A percentile compares a stretch with the other conserved stretches of the same genome.
phyloP scores from a whole-genome alignment of 2,113 vertebrate genomes.

The Mustela lutreola region DNA sequence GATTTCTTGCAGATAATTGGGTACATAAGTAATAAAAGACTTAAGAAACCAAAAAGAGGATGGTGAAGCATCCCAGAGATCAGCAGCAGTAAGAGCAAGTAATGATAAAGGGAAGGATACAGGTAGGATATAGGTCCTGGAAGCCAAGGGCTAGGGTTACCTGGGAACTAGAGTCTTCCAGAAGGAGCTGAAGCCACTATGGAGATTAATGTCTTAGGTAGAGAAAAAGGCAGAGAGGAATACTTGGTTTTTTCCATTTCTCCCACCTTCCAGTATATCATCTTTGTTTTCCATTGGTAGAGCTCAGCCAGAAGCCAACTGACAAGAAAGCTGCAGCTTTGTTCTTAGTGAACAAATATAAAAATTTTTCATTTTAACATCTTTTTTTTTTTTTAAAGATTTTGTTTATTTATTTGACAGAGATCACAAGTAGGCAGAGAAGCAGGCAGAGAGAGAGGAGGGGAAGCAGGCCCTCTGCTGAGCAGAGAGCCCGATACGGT shows the following conservation, averaged over 20 bases:
- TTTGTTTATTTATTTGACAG: too few relatives aligned
- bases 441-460: too few relatives aligned
- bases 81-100: neutral
- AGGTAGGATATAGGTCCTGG: neutral
- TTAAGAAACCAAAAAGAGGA: constrained; percentile 32
- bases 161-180: constrained; percentile 15
- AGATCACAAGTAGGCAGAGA: too few relatives aligned
- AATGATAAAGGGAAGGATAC: neutral
- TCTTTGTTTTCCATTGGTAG: neutral
- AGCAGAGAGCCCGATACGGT: too few relatives aligned
- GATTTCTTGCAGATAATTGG: neutral
- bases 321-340: neutral
- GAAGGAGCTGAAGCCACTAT: neutral
- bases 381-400: neutral
- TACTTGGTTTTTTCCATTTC: neutral
- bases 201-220: neutral
- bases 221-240: neutral
- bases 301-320: neutral
- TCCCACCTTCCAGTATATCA: neutral
- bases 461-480: too few relatives aligned
- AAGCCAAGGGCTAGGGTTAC: neutral
- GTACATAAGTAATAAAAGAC: neutral
- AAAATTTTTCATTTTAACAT: constrained; percentile 19
- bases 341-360: constrained; percentile 28
- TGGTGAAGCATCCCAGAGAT: neutral